Evolutionary conservation across 1,140 invertebrate species (phyloP).

Genomic region (Diploscapter pachys): DNA sequence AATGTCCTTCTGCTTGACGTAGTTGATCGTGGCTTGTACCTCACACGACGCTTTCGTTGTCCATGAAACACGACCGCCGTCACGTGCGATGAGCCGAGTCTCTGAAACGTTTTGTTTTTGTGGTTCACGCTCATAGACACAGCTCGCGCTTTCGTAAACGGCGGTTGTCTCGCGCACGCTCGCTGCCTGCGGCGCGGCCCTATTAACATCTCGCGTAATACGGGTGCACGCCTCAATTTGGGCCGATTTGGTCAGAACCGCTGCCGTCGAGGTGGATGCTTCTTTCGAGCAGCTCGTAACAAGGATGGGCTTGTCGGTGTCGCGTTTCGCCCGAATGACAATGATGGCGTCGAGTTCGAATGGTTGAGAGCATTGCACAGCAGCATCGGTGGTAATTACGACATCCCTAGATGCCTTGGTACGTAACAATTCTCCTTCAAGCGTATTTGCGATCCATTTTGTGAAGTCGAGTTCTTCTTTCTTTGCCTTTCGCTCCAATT

Average conservation of each 20-base stretch:
- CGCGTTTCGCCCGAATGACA: conserved; percentile 12
- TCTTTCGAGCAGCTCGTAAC: conserved; percentile 21
- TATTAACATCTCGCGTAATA: conserved; percentile 5
- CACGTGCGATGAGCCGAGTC: conserved; percentile 10
- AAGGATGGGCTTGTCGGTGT: conserved; percentile 20
- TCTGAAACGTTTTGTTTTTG: conserved; percentile 28
- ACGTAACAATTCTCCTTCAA: conserved; percentile 18
- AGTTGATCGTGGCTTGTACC: conserved; percentile 3
- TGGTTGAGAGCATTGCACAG: neutral
- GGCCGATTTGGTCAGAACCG: conserved; percentile 5
- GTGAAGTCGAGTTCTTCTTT: neutral
- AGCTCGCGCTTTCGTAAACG: conserved; percentile 18
- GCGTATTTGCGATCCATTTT: neutral
- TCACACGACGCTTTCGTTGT: conserved; percentile 12
- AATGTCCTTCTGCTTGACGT: conserved; percentile 14
- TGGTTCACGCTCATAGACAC: conserved; percentile 21
- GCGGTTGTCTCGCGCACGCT: conserved; percentile 21
- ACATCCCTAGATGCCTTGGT: conserved; percentile 5
- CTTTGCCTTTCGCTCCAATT: conserved; percentile 24
- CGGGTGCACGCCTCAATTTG: conserved; percentile 4
- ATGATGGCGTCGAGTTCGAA: conserved; percentile 18
- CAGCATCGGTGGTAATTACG: conserved; percentile 1
- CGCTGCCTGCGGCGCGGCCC: conserved; percentile 4
- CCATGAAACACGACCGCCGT: conserved; percentile 13
- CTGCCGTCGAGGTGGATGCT: conserved; percentile 26